Base-by-base conservation (phyloP, 2,888 invertebrate genomes). In the Microplitis manilae region DNA sequence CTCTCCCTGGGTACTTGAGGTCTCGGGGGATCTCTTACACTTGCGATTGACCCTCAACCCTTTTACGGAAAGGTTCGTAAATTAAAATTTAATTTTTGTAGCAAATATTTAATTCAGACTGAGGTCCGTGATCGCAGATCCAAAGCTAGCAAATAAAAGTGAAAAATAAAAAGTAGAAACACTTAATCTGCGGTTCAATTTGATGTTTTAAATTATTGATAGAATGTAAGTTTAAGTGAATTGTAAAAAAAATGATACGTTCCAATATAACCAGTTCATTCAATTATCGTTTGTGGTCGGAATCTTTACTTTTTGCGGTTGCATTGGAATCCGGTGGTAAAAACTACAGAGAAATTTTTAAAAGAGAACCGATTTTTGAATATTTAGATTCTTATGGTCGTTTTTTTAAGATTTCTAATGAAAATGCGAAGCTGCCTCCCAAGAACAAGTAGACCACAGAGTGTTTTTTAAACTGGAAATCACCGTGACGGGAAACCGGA, bases 401-500 rank as follows among this genome's bases (percentile, higher is more conserved):
- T 30, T 30, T 30, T 30, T 2, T 30, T 4, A 30, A 30, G 30
- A 30, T 30, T 30, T 30, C 30, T 30, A 30, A n/a, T n/a, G 65
- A 8, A 30, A 17, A 65, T 30, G 30, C 5, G 13, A 38, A 4
- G 65, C 38, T 38, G 20, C 20, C 30, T 30, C 20, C 30, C 65
- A 65, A 13, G 13, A 7, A 38, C 30, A 30, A 30, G 62, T n/a
- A 59, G 62, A 62, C 15, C 65, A 13, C 50, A 50, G 50, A 50
- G 13, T 65, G 41, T 40, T 38, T 38, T 59, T 76, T 62, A 61
- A 78, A 30, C 65, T 30, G 62, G 77, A 76, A 85, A 84, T 85
- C 70, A 80, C 79, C 83, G 79, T 84, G 82, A 84, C 83, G 83
- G 81, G 80, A 50, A 13, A 50, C 41, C 41, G 9, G 41, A 50